phyloP scores from a whole-genome alignment of 2,797 vertebrate genomes.

The Sebastes paucispinis region DNA sequence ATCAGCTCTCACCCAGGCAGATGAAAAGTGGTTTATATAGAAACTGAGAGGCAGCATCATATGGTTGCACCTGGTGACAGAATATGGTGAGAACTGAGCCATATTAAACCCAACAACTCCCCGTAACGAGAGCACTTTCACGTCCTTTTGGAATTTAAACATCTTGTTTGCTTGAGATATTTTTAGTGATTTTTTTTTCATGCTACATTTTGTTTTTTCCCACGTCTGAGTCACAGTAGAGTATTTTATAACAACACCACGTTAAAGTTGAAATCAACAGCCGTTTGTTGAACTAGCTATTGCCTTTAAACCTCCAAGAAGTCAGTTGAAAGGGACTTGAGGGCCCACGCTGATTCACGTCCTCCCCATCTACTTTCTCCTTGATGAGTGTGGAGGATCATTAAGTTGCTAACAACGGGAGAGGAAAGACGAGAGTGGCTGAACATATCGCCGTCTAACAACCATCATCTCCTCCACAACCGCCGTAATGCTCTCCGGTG shows the following conservation, averaged over 20 bases:
- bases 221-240: not conserved
- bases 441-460: slow-evolving; percentile 59
- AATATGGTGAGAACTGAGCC: slow-evolving; percentile 65
- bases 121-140: slow-evolving; percentile 33
- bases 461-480: slow-evolving; percentile 55
- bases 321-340: slow-evolving; percentile 37
- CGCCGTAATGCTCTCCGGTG: slow-evolving; percentile 53
- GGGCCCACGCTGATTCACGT: slow-evolving; percentile 62
- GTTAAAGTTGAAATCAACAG: slow-evolving; percentile 24
- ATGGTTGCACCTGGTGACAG: slow-evolving; percentile 77
- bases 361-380: slow-evolving; percentile 55
- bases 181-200: slow-evolving; percentile 7
- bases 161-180: slow-evolving; percentile 38
- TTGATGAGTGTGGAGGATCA: slow-evolving; percentile 74
- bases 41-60: slow-evolving; percentile 79
- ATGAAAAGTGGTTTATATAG: slow-evolving; percentile 80
- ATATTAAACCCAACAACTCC: slow-evolving; percentile 63
- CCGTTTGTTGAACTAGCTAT: slow-evolving; percentile 17
- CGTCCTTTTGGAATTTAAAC: slow-evolving; percentile 36
- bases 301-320: slow-evolving; percentile 22
- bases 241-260: not conserved
- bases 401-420: slow-evolving; percentile 76
- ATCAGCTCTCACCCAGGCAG: slow-evolving; percentile 78
- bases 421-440: slow-evolving; percentile 63
- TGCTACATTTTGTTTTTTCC: slow-evolving; percentile 16